Evolutionary conservation across 2,113 vertebrate species (phyloP).

Genomic region (rabbit (Oryctolagus cuniculus)): DNA sequence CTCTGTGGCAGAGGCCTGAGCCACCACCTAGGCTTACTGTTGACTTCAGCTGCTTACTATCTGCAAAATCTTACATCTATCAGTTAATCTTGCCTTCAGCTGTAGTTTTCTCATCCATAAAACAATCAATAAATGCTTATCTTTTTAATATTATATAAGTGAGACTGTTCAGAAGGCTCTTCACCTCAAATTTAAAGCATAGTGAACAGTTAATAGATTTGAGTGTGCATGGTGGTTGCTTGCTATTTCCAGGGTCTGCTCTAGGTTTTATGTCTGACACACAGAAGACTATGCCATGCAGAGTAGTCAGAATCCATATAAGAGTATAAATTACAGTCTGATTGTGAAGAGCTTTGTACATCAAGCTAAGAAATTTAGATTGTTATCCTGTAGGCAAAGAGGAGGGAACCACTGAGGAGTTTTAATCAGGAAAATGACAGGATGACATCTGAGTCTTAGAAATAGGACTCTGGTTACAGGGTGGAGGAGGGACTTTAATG

Average conservation of each 20-base stretch:
- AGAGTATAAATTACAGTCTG: neutral
- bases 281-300: neutral
- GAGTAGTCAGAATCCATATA: neutral
- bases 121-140: neutral
- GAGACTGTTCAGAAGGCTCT: neutral
- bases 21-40: too few relatives aligned
- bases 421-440: neutral
- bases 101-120: neutral
- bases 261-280: neutral
- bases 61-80: neutral
- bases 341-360: slow-evolving; percentile 4
- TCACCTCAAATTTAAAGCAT: neutral
- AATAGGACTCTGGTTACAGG: neutral
- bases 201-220: neutral
- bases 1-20: neutral
- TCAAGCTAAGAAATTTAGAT: neutral
- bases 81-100: neutral
- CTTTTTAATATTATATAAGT: neutral
- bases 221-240: neutral
- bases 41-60: neutral
- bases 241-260: neutral
- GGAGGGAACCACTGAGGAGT: neutral
- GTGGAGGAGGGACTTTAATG: neutral
- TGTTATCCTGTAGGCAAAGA: neutral
- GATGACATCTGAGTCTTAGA: slow-evolving; percentile 44